Evolutionary conservation across 1,140 invertebrate genomes (phyloP), one percentile per base, ranked within the genome.

Genomic region (Schmidtea mediterranea): DNA sequence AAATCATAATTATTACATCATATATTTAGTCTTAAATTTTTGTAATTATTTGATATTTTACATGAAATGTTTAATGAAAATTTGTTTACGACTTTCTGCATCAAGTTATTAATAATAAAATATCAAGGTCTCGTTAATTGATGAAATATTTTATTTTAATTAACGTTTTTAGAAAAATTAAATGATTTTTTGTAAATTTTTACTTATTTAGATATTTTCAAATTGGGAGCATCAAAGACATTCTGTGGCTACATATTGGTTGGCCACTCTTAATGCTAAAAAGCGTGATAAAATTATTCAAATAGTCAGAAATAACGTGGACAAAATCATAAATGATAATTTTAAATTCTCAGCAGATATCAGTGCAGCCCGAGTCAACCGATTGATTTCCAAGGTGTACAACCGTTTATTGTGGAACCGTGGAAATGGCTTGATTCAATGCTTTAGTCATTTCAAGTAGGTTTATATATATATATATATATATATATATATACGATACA

Each of bases 141-240:
- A n/a, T n/a, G n/a, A n/a, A n/a, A n/a, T n/a, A n/a, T n/a, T n/a
- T n/a, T n/a, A n/a, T n/a, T n/a, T n/a, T n/a, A n/a, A n/a, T n/a
- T n/a, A 32, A 32, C 26, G 26, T 32, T 10, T 32, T 10, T 10
- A 32, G 10, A 32, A 6, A 32, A 32, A 32, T 32, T 32, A 3
- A 3, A 32, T 32, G 10, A 6, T 32, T 32, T 32, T 10, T 32
- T 32, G 10, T 32, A 32, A 6, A 32, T 23, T 19, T 6, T 10
- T 41, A 6, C 12, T 41, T 3, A 3, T 54, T 23, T 47, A 62
- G 60, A 46, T 64, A 23, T 54, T 60, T 56, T 60, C 61, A 46
- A 63, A 63, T 48, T 63, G 62, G 59, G 63, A 65, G 38, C 63
- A 59, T 43, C 61, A 65, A 51, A 65, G 64, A 49, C 61, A 62